Base-by-base conservation (phyloP, 2,113 vertebrate species). In the Erinaceus europaeus region DNA sequence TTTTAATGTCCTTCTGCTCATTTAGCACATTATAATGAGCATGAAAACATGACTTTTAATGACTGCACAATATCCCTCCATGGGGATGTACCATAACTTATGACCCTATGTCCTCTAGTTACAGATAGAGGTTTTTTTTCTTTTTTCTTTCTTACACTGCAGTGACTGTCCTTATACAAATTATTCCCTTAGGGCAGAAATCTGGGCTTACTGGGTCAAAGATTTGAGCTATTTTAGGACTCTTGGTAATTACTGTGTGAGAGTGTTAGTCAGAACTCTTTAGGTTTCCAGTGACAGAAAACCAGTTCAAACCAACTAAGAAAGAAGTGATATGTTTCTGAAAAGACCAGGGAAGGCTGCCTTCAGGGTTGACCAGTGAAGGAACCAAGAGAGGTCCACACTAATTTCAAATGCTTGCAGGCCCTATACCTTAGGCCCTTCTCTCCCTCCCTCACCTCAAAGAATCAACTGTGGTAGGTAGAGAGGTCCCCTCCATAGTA, bases 261-360 rank as follows among this genome's bases (percentile, higher is more conserved):
- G 42, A 64, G 4, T 48, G 6, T 73, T 62, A 53, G 36, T 82
- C 17, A 53, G 68, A 71, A 67, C 57, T 64, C 40, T 74, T 52
- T 76, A 79, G 15, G 38, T 68, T 73, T 38, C 57, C 68, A 81
- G 69, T 57, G 67, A 88, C 65, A 79, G 84, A 75, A 84, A 80
- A n/a, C 18, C 48, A 71, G n/a, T 53, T 74, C 46, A 32, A 68
- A 40, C 27, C 17, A 71, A 59, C 61, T 38, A 48, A 57, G 42
- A 50, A 71, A 42, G 32, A 71, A 72, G 64, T 55, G 1, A 29
- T 13, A 6, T 14, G 8, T 9, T 44, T 34, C 77, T 48, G 40
- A 53, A 17, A 36, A 73, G 86, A 14, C 42, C 32, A 5, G 48
- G 36, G 12, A 71, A 17, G 69, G 52, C 20, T 48, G 36, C 62